Base-by-base conservation (phyloP, 2,113 vertebrate genomes). In the Centropus unirufus region DNA sequence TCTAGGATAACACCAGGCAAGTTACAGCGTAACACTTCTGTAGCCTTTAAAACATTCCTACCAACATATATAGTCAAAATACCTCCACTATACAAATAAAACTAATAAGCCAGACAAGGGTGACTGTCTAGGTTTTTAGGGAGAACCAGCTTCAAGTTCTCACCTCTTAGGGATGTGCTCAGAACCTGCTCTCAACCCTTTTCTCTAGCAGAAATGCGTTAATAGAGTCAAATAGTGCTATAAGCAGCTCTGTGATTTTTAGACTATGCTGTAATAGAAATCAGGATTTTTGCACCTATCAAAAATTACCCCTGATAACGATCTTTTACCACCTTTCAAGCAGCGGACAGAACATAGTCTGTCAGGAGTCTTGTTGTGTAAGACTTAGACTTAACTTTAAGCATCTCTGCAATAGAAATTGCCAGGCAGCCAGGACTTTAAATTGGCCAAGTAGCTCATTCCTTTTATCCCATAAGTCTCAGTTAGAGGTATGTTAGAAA, bases 271-370 rank as follows among this genome's bases (percentile, higher is more conserved):
- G 9, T 83, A 51, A 51, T 47, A 66, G 67, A 90, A 79, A 15
- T 19, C 34, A 29, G 34, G 46, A 24, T 26, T 68, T 78, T 76
- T 85, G 10, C 22, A 58, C 18, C 12, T 34, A 24, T 49, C 11
- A 58, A 11, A 74, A 70, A 44, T 61, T 14, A 21, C 32, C 34
- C 57, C 7, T 0, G 1, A 8, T 57, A 46, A 27, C 2, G 6
- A 66, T 77, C 20, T 26, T 36, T n/a, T 58, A 40, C 15, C 21
- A 30, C 0, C 51, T 82, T 87, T 64, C 11, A 54, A 17, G 24
- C 1, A 0, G 4, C 29, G 22, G 4, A 1, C 5, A 3, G 49
- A 57, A 29, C 0, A 0, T 24, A 15, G 12, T 49, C 42, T 86
- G 34, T 70, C 32, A 80, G 26, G 62, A 47, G 39, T 39, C 18